phyloP scores from a whole-genome alignment of 2,797 vertebrate species.

The Scarus forsteni region DNA sequence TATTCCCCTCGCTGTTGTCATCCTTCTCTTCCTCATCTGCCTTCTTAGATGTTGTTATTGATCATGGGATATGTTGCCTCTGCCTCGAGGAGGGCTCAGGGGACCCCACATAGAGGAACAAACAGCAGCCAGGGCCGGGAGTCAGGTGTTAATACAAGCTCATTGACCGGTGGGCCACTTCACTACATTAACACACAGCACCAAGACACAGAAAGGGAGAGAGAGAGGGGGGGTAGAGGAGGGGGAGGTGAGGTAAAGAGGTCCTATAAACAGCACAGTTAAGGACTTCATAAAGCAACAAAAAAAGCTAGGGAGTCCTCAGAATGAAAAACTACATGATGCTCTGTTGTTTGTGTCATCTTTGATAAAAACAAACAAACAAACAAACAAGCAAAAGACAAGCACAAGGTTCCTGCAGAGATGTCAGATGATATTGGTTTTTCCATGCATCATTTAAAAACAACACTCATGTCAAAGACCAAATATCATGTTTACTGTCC shows the following conservation, averaged over 20 bases:
- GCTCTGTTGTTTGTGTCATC: slow-evolving; percentile 33
- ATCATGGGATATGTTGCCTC: slow-evolving; percentile 77
- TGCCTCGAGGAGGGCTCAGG: slow-evolving; percentile 70
- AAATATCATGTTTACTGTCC: slow-evolving; percentile 45
- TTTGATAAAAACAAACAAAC: slow-evolving; percentile 29
- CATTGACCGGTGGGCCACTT: slow-evolving; percentile 82
- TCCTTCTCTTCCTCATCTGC: slow-evolving; percentile 26
- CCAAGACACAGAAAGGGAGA: slow-evolving; percentile 42
- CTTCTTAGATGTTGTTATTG: slow-evolving; percentile 80
- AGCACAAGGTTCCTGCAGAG: slow-evolving; percentile 12
- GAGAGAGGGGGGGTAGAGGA: slow-evolving; percentile 11
- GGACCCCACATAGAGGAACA: slow-evolving; percentile 74
- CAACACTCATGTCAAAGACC: slow-evolving; percentile 32
- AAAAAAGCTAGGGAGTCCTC: slow-evolving; percentile 14
- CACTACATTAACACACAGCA: slow-evolving; percentile 82
- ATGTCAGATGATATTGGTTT: slow-evolving; percentile 4
- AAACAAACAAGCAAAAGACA: slow-evolving; percentile 27
- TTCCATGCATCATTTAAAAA: slow-evolving; percentile 21
- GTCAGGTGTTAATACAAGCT: slow-evolving; percentile 86
- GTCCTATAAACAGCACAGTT: slow-evolving; percentile 47
- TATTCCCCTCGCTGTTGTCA: background rate
- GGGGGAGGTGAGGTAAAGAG: slow-evolving; percentile 9
- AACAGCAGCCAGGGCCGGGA: slow-evolving; percentile 74
- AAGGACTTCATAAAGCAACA: slow-evolving; percentile 21
- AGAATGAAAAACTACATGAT: slow-evolving; percentile 31